Conservation (phyloP, 2,797 vertebrate species). For the Scolopax bukidnonensis region DNA sequence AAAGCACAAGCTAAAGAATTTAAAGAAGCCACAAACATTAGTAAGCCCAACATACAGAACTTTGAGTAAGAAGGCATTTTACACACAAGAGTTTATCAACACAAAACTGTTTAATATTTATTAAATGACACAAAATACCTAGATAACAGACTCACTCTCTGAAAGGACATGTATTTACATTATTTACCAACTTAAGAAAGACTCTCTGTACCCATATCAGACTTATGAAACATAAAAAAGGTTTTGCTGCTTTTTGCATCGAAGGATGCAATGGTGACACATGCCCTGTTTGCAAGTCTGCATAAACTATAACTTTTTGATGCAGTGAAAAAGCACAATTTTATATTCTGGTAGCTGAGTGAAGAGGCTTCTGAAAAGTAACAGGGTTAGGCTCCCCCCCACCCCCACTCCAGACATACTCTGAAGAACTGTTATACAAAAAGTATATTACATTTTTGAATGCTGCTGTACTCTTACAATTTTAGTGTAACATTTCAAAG, state of each 20-base stretch:
- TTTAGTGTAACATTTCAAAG: slow-evolving; percentile 67
- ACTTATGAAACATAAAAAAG: slow-evolving; percentile 79
- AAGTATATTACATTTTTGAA: slow-evolving; percentile 80
- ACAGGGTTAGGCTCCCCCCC: slow-evolving; percentile 36
- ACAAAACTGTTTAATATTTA: slow-evolving; percentile 83
- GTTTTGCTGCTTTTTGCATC: slow-evolving; percentile 72
- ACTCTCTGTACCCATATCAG: slow-evolving; percentile 78
- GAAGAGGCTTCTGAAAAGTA: slow-evolving; percentile 68
- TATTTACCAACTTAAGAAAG: slow-evolving; percentile 81
- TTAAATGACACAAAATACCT: slow-evolving; percentile 84
- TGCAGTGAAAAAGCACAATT: slow-evolving; percentile 71
- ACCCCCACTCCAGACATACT: slow-evolving; percentile 59
- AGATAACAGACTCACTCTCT: slow-evolving; percentile 80
- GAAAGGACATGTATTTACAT: slow-evolving; percentile 84
- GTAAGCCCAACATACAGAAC: slow-evolving; percentile 44
- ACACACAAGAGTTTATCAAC: slow-evolving; percentile 73
- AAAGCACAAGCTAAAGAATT: slow-evolving; percentile 41
- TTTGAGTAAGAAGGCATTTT: slow-evolving; percentile 55
- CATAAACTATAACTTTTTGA: slow-evolving; percentile 69
- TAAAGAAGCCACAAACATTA: slow-evolving; percentile 54
- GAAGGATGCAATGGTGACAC: slow-evolving; percentile 65
- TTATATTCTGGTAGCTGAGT: slow-evolving; percentile 62
- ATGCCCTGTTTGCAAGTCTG: slow-evolving; percentile 70
- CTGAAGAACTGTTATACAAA: slow-evolving; percentile 74
- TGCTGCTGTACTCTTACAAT: slow-evolving; percentile 78